A percentile compares a stretch with the other conserved stretches of the same genome.
Conservation (phyloP, 2,888 invertebrate genomes). For the Reticulitermes lucifugus region DNA sequence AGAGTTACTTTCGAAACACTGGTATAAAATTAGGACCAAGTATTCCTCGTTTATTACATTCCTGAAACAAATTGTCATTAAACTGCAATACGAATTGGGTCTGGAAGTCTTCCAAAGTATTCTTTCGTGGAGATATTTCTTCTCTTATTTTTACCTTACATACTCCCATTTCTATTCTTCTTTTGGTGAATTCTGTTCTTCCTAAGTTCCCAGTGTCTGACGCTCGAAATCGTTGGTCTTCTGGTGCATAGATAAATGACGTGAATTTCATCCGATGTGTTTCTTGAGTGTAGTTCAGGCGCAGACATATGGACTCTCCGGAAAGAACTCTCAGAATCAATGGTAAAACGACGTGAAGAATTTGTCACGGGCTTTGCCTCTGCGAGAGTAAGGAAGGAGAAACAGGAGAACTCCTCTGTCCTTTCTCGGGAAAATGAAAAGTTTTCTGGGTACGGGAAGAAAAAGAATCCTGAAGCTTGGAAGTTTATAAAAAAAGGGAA, state of each 20-base stretch:
- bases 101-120: background rate
- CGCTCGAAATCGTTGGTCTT: conserved; percentile 6
- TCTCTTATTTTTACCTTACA: background rate
- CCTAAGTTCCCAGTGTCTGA: background rate
- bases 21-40: background rate
- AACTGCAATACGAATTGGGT: background rate
- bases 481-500: background rate
- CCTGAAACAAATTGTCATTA: background rate
- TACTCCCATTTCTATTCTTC: background rate
- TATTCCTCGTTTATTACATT: background rate
- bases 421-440: background rate
- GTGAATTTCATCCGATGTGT: conserved; percentile 15
- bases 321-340: conserved; percentile 18
- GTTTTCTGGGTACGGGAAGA: background rate
- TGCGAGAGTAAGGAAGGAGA: background rate
- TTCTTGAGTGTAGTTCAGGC: background rate
- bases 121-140: background rate
- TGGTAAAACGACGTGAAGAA: conserved; percentile 15
- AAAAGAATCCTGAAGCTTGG: background rate
- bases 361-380: conserved; percentile 9
- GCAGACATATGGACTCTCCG: conserved; percentile 17
- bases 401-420: background rate
- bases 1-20: background rate
- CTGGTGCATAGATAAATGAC: conserved; percentile 13
- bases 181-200: conserved; percentile 3